Evolutionary conservation across 1,140 invertebrate species (phyloP).

Genomic region (Drosophila nigrodunni): DNA sequence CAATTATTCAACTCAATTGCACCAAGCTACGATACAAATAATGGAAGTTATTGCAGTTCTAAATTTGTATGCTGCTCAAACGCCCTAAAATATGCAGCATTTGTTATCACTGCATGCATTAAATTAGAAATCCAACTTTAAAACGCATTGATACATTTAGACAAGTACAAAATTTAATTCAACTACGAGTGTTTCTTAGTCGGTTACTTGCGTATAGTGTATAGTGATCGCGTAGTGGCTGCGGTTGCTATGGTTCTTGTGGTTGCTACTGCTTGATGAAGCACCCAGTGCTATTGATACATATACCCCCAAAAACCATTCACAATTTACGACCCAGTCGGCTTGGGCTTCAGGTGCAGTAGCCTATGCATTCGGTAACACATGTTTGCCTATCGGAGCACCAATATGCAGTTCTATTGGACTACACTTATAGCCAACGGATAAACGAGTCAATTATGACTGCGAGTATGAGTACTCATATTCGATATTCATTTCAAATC

Average conservation of each 20-base stretch:
- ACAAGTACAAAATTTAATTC: too few relatives aligned
- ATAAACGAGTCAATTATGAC: slow-evolving; percentile 5
- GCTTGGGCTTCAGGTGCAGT: slow-evolving; percentile 34
- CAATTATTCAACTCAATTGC: too few relatives aligned
- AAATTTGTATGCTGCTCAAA: too few relatives aligned
- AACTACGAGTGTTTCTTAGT: too few relatives aligned
- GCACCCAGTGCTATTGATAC: slow-evolving; percentile 31
- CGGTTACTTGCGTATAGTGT: too few relatives aligned
- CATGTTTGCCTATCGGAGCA: background rate
- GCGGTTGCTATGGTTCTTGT: slow-evolving; percentile 35
- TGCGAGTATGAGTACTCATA: background rate
- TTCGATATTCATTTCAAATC: background rate
- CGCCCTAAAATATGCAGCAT: background rate
- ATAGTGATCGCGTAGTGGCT: background rate
- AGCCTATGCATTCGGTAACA: slow-evolving; percentile 13
- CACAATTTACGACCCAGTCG: slow-evolving; percentile 40
- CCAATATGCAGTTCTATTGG: background rate
- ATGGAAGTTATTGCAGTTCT: too few relatives aligned
- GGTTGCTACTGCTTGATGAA: slow-evolving; percentile 26
- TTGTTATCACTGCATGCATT: slow-evolving; percentile 22
- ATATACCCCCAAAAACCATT: slow-evolving; percentile 34
- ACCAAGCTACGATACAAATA: too few relatives aligned
- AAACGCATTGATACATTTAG: too few relatives aligned
- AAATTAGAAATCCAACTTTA: too few relatives aligned
- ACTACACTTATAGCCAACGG: slow-evolving; percentile 9